A percentile compares a stretch with the other conserved stretches of the same genome.
Evolutionary conservation across 2,888 invertebrate species (phyloP).

Genomic region (Adineta ricciae): DNA sequence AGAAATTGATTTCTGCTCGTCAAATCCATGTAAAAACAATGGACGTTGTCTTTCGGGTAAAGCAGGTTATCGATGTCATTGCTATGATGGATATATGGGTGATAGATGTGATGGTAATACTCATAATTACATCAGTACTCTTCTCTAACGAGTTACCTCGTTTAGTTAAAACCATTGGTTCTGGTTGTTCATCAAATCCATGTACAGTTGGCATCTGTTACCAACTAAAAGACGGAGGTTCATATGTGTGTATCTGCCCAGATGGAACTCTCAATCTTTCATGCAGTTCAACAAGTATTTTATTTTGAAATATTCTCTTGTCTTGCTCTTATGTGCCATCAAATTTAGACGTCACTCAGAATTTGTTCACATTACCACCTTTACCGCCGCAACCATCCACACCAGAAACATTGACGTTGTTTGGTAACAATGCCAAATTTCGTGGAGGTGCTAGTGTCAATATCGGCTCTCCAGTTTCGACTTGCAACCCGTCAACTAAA

Average conservation of each 20-base stretch:
- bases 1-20: slow-evolving; percentile 31
- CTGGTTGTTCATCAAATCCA: slow-evolving; percentile 29
- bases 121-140: no score
- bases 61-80: slow-evolving; percentile 27
- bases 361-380: neutral
- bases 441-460: neutral
- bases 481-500: neutral
- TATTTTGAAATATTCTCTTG: neutral
- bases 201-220: slow-evolving; percentile 23
- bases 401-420: neutral
- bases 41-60: slow-evolving; percentile 25
- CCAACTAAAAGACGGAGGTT: neutral
- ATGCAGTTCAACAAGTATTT: neutral
- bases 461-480: neutral
- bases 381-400: neutral
- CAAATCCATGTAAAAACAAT: slow-evolving; percentile 28
- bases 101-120: slow-evolving; percentile 22
- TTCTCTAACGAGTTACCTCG: no score
- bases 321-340: no score
- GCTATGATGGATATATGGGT: slow-evolving; percentile 26
- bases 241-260: neutral
- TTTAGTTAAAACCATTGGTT: neutral
- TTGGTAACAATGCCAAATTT: neutral
- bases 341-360: neutral
- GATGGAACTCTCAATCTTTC: neutral